These are phyloP conservation scores for Bettongia penicillata DNA, from an alignment of 2,113 vertebrate genomes.

Conservation along the genomic window DNA sequence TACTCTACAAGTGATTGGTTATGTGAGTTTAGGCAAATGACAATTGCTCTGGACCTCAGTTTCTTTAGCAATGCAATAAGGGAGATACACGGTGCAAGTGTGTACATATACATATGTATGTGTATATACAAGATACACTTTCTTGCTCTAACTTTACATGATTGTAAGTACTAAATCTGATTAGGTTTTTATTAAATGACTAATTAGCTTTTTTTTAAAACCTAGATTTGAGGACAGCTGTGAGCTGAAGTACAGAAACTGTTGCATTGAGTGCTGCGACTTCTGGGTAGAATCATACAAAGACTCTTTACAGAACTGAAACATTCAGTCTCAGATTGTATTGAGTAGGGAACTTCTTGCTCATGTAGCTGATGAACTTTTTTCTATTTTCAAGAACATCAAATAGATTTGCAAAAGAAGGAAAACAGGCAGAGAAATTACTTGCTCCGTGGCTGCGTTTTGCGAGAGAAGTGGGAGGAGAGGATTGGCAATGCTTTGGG, in stretches of 20 bases:
- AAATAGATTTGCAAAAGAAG: conserved; percentile 4
- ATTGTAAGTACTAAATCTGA: conserved; percentile 12
- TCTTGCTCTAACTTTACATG: neutral
- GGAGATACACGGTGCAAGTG: neutral
- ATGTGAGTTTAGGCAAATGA: neutral
- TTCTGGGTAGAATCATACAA: conserved; percentile 18
- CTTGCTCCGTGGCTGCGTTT: neutral
- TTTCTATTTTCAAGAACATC: conserved; percentile 15
- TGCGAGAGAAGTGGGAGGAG: neutral
- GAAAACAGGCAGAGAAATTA: neutral
- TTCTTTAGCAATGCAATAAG: neutral
- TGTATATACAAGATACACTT: neutral
- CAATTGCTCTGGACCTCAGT: neutral
- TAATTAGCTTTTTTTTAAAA: neutral
- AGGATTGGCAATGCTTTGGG: conserved; percentile 54
- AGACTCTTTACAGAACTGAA: neutral
- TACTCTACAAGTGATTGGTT: neutral
- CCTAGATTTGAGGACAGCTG: neutral
- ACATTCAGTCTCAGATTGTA: neutral
- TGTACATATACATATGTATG: neutral
- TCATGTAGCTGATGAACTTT: neutral
- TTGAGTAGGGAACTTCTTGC: neutral
- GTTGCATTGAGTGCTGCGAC: neutral
- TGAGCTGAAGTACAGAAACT: neutral
- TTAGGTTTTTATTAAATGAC: neutral